phyloP scores from a whole-genome alignment of 2,888 invertebrate species.

The Oasisia sp. region DNA sequence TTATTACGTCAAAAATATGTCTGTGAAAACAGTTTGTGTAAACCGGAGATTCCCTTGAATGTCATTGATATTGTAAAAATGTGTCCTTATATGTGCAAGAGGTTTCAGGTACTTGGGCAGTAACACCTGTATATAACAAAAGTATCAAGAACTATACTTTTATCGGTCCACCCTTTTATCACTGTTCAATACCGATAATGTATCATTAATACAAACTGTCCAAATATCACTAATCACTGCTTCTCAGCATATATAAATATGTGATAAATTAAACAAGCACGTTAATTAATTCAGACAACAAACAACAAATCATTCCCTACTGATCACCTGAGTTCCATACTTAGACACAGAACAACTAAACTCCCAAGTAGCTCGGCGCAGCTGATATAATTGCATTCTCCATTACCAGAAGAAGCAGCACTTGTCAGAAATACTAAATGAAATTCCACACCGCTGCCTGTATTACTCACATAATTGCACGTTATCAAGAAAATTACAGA shows the following conservation, averaged over 20 bases:
- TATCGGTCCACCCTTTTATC: too few relatives aligned
- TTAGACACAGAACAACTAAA: background rate
- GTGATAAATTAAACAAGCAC: background rate
- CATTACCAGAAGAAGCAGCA: background rate
- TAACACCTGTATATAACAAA: too few relatives aligned
- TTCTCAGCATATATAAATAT: background rate
- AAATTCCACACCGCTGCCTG: background rate
- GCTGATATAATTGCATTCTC: background rate
- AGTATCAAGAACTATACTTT: too few relatives aligned
- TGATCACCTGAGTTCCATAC: background rate
- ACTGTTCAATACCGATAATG: too few relatives aligned
- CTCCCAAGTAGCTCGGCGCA: background rate
- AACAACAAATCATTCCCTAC: background rate
- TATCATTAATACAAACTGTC: too few relatives aligned
- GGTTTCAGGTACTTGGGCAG: too few relatives aligned
- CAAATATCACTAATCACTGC: too few relatives aligned
- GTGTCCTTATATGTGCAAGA: too few relatives aligned
- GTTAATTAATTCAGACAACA: background rate
- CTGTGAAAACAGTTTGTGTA: too few relatives aligned
- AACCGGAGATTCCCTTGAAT: too few relatives aligned
- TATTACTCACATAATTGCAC: background rate
- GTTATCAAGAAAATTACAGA: background rate
- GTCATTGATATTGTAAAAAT: too few relatives aligned
- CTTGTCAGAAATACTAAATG: conserved; percentile 12
- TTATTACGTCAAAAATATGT: too few relatives aligned